Conservation (phyloP, 2,113 vertebrate genomes). For the Caranx ignobilis region DNA sequence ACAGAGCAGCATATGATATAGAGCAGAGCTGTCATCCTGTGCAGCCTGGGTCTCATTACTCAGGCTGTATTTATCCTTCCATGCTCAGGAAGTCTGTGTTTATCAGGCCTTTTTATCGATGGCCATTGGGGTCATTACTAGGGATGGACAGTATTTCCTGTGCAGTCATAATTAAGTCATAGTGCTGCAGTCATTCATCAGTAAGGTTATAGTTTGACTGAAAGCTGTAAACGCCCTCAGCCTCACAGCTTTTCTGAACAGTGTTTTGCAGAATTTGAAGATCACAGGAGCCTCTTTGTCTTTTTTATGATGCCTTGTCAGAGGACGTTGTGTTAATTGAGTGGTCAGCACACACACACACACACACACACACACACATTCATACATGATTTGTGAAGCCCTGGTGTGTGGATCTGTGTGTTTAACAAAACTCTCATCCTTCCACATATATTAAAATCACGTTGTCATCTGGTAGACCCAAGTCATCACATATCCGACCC, state of each 20-base stretch:
- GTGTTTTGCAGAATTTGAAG: slow-evolving; percentile 37
- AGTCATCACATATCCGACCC: slow-evolving; percentile 56
- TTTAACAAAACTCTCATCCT: slow-evolving; percentile 35
- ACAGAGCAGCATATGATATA: slow-evolving; percentile 73
- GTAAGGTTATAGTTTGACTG: slow-evolving; percentile 70
- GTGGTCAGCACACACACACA: neutral
- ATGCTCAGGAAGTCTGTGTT: slow-evolving; percentile 79
- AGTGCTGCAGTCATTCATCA: slow-evolving; percentile 67
- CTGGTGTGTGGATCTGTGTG: neutral
- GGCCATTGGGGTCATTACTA: slow-evolving; percentile 78
- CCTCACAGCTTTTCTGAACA: slow-evolving; percentile 25
- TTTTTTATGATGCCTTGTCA: slow-evolving; percentile 47
- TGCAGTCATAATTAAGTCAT: slow-evolving; percentile 82
- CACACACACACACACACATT: neutral
- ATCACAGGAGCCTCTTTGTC: slow-evolving; percentile 18
- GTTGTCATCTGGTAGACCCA: slow-evolving; percentile 30
- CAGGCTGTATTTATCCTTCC: slow-evolving; percentile 75
- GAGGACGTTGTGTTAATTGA: slow-evolving; percentile 16
- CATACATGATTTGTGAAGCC: slow-evolving; percentile 45
- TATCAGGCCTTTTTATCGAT: slow-evolving; percentile 87
- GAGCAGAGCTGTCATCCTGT: slow-evolving; percentile 78
- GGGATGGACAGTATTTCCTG: slow-evolving; percentile 82
- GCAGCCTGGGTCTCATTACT: slow-evolving; percentile 78
- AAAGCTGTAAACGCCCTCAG: slow-evolving; percentile 54
- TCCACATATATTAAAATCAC: slow-evolving; percentile 60